A percentile compares a stretch with the other conserved stretches of the same genome.
Evolutionary conservation across 1,140 invertebrate genomes (phyloP).

Genomic region (Teleopsis dalmanni): DNA sequence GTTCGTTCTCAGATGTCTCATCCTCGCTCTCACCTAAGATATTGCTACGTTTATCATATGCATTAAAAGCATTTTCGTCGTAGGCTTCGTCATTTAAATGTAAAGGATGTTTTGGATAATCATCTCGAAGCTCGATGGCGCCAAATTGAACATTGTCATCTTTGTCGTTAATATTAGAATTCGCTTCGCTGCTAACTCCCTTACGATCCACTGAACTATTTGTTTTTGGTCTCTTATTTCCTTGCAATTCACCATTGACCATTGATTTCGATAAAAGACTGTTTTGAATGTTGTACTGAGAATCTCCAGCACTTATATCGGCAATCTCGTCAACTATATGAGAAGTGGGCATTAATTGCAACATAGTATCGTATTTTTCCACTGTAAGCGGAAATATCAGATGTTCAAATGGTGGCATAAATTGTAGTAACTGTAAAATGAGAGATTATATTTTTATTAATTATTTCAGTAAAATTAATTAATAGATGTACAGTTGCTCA

Average conservation of each 20-base stretch:
- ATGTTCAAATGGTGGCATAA: slow-evolving; percentile 51
- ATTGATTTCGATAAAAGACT: too few species aligned
- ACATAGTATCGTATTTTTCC: slow-evolving; percentile 52
- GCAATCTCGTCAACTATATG: too few species aligned
- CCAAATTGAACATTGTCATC: not conserved
- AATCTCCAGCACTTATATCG: too few species aligned
- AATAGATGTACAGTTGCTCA: not conserved
- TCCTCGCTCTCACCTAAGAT: slow-evolving; percentile 43
- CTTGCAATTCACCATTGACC: too few species aligned
- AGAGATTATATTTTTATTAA: not conserved
- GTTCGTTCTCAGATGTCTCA: slow-evolving; percentile 54
- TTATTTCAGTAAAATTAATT: not conserved
- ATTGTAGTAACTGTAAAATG: slow-evolving; percentile 7
- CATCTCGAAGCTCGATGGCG: not conserved
- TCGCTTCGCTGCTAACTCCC: too few species aligned
- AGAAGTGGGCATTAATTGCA: slow-evolving; percentile 47
- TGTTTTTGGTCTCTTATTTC: too few species aligned
- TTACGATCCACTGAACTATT: too few species aligned
- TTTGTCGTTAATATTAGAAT: too few species aligned
- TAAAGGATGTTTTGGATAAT: slow-evolving; percentile 29
- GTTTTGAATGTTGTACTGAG: too few species aligned
- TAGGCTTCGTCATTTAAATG: slow-evolving; percentile 25
- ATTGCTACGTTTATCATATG: not conserved
- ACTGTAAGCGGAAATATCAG: slow-evolving; percentile 58
- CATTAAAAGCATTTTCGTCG: not conserved